Evolutionary conservation across 2,888 invertebrate species (phyloP).

Genomic region (Perizoma affinitatum): DNA sequence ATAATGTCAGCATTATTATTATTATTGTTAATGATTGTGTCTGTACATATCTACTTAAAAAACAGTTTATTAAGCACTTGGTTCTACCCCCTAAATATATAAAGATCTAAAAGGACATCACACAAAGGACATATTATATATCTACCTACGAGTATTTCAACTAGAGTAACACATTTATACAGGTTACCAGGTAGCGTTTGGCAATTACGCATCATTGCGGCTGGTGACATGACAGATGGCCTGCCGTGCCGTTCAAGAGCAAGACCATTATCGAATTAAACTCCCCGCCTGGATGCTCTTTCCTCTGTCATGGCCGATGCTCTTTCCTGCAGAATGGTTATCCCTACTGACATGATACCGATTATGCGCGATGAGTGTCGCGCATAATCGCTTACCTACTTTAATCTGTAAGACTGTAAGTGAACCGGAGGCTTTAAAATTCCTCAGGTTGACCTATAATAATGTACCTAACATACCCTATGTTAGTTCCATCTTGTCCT

Average conservation of each 20-base stretch:
- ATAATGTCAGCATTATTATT: too few species aligned
- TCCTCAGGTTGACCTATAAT: too few species aligned
- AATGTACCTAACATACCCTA: too few species aligned
- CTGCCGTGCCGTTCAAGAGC: constrained; percentile 75
- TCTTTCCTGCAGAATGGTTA: constrained; percentile 51
- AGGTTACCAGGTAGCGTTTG: constrained; percentile 26
- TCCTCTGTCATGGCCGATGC: constrained; percentile 78
- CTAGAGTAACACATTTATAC: constrained; percentile 21
- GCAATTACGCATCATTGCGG: constrained; percentile 43
- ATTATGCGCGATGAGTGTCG: too few species aligned
- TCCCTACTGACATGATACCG: constrained; percentile 21
- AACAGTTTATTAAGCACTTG: too few species aligned
- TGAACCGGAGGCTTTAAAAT: too few species aligned
- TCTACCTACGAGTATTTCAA: too few species aligned
- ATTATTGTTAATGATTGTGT: too few species aligned
- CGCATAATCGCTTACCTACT: background rate
- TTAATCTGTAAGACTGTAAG: too few species aligned
- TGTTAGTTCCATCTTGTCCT: too few species aligned
- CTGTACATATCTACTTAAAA: too few species aligned
- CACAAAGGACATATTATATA: background rate
- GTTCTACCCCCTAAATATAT: background rate
- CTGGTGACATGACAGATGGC: constrained; percentile 67
- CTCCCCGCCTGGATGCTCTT: constrained; percentile 75
- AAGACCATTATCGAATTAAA: constrained; percentile 80
- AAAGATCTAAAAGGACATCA: constrained; percentile 1